These are phyloP conservation scores for Coluber constrictor DNA, from an alignment of 2,797 vertebrate genomes.

Conservation along the genomic window DNA sequence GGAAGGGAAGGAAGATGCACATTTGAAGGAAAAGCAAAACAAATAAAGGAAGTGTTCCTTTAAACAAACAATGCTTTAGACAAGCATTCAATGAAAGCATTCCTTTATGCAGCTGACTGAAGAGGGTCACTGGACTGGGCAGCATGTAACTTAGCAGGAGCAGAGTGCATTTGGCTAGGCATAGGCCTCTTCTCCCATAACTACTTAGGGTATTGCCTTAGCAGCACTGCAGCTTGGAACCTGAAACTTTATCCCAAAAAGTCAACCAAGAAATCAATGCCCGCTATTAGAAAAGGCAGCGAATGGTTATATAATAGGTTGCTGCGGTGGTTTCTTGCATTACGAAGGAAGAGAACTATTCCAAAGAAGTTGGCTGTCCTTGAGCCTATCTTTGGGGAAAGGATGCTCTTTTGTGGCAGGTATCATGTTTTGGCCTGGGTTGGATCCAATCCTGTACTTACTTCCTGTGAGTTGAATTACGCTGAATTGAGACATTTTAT, in stretches of 20 bases:
- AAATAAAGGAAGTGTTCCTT: neutral
- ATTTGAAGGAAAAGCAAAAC: neutral
- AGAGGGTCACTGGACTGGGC: neutral
- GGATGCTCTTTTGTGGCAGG: neutral
- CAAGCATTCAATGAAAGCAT: neutral
- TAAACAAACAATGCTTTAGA: no score
- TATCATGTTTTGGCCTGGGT: neutral
- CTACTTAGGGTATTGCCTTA: neutral
- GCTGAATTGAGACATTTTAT: neutral
- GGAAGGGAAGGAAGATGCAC: neutral
- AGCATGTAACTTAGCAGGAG: neutral
- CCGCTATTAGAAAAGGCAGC: neutral
- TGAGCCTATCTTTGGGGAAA: neutral
- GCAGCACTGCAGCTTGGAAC: neutral
- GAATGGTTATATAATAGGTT: neutral
- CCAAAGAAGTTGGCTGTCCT: neutral
- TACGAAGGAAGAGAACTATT: neutral
- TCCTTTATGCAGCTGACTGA: neutral
- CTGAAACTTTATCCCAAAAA: neutral
- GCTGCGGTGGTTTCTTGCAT: neutral
- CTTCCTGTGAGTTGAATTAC: neutral
- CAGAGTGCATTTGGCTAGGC: neutral
- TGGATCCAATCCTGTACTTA: neutral
- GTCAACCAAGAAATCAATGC: neutral
- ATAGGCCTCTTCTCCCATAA: neutral